A percentile compares a stretch with the other conserved stretches of the same genome.
Evolutionary conservation across 2,888 invertebrate species (phyloP).

Genomic region (Pachydiplax longipennis): DNA sequence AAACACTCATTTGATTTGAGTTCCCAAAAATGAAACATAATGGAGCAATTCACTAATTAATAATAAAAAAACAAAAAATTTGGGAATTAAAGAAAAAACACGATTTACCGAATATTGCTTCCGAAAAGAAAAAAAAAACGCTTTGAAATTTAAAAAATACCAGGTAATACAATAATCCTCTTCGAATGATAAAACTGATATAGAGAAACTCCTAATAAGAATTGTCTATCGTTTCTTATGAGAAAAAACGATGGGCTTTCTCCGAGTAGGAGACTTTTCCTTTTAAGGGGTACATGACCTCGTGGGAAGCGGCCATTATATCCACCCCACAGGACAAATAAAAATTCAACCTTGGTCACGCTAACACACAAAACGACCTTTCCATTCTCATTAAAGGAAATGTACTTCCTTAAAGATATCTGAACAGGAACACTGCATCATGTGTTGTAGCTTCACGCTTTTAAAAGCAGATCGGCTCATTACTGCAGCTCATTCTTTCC

Average conservation of each 20-base stretch:
- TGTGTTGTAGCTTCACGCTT: not conserved
- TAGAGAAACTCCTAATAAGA: no score
- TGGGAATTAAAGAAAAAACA: no score
- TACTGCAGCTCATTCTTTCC: not conserved
- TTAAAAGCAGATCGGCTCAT: not conserved
- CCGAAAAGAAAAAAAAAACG: no score
- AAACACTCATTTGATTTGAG: no score
- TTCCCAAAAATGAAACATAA: no score
- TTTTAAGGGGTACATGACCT: not conserved
- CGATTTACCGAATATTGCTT: no score
- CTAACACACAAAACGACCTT: not conserved
- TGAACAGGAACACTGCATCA: not conserved
- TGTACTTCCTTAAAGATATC: not conserved
- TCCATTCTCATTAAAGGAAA: not conserved
- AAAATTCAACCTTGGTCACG: not conserved
- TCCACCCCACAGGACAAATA: not conserved
- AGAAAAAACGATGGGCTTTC: not conserved
- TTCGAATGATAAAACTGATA: no score
- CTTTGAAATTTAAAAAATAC: no score
- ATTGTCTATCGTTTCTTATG: not conserved
- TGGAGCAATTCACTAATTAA: no score
- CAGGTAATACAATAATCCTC: no score
- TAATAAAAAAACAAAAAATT: no score
- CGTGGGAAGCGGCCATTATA: not conserved
- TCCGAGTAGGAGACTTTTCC: not conserved